A percentile compares a stretch with the other conserved stretches of the same genome.
These are phyloP conservation scores for Drosophila orena DNA, from an alignment of 1,140 invertebrate species.

Conservation along the genomic window DNA sequence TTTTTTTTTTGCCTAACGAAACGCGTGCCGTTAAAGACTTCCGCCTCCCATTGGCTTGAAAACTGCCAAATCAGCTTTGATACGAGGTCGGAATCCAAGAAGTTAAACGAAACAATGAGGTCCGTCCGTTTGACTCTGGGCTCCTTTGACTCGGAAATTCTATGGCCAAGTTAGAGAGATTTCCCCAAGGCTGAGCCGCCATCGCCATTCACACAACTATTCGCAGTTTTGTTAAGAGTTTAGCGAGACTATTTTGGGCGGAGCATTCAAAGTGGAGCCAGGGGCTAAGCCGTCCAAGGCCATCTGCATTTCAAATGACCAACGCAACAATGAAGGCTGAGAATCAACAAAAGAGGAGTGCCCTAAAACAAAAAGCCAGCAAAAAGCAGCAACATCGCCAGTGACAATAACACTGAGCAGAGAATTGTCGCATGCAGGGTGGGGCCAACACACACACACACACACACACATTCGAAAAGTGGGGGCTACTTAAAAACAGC, in stretches of 20 bases:
- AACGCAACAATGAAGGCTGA: conserved; percentile 71
- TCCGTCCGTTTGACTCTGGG: conserved; percentile 27
- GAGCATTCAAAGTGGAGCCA: conserved; percentile 39
- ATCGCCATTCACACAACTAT: conserved; percentile 33
- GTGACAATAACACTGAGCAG: conserved; percentile 32
- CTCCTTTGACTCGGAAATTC: conserved; percentile 17
- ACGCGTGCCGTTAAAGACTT: conserved; percentile 17
- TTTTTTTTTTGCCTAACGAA: not conserved
- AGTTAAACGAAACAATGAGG: conserved; percentile 24
- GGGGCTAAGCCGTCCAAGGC: conserved; percentile 53
- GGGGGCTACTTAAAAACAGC: conserved; percentile 54
- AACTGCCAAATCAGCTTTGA: conserved; percentile 39
- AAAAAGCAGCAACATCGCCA: conserved; percentile 16
- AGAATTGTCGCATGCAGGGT: conserved; percentile 47
- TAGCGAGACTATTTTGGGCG: conserved; percentile 43
- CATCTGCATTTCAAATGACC: conserved; percentile 77
- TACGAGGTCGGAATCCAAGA: conserved; percentile 27
- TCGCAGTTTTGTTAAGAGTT: conserved; percentile 50
- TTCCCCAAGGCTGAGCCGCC: conserved; percentile 24
- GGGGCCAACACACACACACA: conserved; percentile 24
- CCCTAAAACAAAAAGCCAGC: conserved; percentile 45
- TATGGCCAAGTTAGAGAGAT: conserved; percentile 24
- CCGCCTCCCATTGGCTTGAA: conserved; percentile 6
- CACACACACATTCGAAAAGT: conserved; percentile 15
- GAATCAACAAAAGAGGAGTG: conserved; percentile 73